Conservation (phyloP, 2,113 vertebrate species). For the Mystacornis crossleyi region DNA sequence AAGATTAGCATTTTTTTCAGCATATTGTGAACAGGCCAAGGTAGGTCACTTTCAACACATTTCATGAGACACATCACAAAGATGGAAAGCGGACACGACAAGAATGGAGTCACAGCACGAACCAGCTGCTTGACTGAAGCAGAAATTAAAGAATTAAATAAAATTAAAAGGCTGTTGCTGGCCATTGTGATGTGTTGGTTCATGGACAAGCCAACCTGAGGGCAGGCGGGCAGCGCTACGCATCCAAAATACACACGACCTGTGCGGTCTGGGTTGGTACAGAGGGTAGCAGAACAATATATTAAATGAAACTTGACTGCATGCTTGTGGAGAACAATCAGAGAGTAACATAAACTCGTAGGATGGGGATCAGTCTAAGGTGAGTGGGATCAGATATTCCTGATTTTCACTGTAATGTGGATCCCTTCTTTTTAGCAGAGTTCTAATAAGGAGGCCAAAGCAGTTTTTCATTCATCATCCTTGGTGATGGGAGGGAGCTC, state of each 20-base stretch:
- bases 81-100: conserved; percentile 11
- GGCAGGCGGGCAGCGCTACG: neutral
- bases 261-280: neutral
- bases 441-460: neutral
- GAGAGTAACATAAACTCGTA: neutral
- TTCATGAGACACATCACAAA: neutral
- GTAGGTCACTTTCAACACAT: conserved; percentile 50
- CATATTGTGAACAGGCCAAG: conserved; percentile 64
- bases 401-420: neutral
- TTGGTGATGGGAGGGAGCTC: neutral
- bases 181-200: neutral
- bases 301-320: neutral
- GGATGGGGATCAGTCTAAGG: neutral
- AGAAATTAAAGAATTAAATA: neutral
- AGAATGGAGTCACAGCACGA: neutral
- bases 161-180: neutral
- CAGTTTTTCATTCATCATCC: neutral
- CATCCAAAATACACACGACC: neutral
- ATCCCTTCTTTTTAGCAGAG: neutral
- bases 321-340: neutral
- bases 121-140: neutral
- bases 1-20: conserved; percentile 88
- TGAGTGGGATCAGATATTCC: neutral
- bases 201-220: neutral
- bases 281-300: neutral